phyloP scores from a whole-genome alignment of 2,113 vertebrate genomes.

The Melanocharis versteri region DNA sequence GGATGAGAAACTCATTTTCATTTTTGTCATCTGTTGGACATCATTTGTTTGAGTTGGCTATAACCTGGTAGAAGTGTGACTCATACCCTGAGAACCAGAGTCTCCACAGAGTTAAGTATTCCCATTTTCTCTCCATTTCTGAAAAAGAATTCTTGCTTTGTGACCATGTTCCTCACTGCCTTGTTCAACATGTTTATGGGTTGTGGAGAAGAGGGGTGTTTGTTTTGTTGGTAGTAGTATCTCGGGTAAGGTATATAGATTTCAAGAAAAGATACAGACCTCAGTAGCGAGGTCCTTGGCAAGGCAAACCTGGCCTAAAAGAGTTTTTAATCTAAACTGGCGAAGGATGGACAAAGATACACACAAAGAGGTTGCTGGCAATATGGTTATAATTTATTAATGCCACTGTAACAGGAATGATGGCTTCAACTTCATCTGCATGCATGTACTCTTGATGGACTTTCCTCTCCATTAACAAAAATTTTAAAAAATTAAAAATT shows the following conservation, averaged over 20 bases:
- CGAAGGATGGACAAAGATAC: background rate
- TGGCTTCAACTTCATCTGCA: background rate
- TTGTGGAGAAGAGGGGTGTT: background rate
- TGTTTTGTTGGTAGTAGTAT: background rate
- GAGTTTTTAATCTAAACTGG: background rate
- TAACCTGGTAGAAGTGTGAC: slow-evolving; percentile 33
- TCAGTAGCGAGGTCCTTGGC: background rate
- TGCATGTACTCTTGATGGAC: background rate
- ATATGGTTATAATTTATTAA: background rate
- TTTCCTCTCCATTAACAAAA: background rate
- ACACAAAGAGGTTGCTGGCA: background rate
- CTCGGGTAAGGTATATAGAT: background rate
- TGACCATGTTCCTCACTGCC: background rate
- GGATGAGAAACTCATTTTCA: background rate
- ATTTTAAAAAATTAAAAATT: background rate
- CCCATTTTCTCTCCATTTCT: background rate
- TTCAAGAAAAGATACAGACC: background rate
- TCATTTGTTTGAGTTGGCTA: slow-evolving; percentile 49
- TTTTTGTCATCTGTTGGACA: slow-evolving; percentile 49
- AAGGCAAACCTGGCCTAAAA: background rate
- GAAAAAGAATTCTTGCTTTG: background rate
- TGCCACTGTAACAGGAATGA: background rate
- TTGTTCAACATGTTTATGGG: background rate
- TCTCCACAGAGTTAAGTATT: slow-evolving; percentile 4
- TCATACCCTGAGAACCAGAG: slow-evolving; percentile 32